phyloP scores from a whole-genome alignment of 64 coral and sea anemone species.

The Montipora foliosa region DNA sequence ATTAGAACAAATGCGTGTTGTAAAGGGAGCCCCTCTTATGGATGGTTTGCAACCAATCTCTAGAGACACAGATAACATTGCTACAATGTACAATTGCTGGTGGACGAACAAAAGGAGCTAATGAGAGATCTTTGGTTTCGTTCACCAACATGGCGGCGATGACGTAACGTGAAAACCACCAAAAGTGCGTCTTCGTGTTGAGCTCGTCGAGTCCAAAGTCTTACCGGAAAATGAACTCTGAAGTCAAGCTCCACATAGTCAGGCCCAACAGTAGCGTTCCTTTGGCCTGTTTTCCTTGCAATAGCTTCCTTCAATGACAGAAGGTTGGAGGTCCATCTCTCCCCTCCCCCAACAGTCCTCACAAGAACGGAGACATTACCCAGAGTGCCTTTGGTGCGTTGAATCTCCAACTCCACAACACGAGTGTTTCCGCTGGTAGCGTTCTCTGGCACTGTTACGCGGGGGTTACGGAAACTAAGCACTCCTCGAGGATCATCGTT shows the following conservation, averaged over 20 bases:
- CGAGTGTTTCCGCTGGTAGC: slow-evolving; percentile 70
- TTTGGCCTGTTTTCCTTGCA: slow-evolving; percentile 34
- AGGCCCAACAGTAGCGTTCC: slow-evolving; percentile 64
- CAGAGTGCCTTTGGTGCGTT: slow-evolving; percentile 83
- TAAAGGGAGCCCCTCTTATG: too few relatives aligned
- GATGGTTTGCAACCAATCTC: too few relatives aligned
- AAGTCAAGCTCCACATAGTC: slow-evolving; percentile 72
- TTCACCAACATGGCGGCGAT: too few relatives aligned
- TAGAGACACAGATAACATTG: too few relatives aligned
- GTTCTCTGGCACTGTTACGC: slow-evolving; percentile 72
- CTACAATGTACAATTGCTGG: too few relatives aligned
- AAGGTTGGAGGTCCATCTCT: slow-evolving; percentile 58
- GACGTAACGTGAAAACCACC: too few relatives aligned
- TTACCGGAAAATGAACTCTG: slow-evolving; percentile 72
- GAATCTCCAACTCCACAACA: slow-evolving; percentile 71
- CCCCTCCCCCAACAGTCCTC: slow-evolving; percentile 88
- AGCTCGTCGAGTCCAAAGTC: neutral
- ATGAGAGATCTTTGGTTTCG: too few relatives aligned
- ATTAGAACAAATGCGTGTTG: too few relatives aligned
- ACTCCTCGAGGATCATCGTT: slow-evolving; percentile 89
- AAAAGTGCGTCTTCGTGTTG: too few relatives aligned
- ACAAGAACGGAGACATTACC: slow-evolving; percentile 86
- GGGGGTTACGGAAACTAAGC: slow-evolving; percentile 61
- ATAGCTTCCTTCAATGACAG: slow-evolving; percentile 65
- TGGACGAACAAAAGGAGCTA: too few relatives aligned